A percentile compares a stretch with the other conserved stretches of the same genome.
These are phyloP conservation scores for Tillus elongatus DNA, from an alignment of 2,888 invertebrate species.

Conservation along the genomic window DNA sequence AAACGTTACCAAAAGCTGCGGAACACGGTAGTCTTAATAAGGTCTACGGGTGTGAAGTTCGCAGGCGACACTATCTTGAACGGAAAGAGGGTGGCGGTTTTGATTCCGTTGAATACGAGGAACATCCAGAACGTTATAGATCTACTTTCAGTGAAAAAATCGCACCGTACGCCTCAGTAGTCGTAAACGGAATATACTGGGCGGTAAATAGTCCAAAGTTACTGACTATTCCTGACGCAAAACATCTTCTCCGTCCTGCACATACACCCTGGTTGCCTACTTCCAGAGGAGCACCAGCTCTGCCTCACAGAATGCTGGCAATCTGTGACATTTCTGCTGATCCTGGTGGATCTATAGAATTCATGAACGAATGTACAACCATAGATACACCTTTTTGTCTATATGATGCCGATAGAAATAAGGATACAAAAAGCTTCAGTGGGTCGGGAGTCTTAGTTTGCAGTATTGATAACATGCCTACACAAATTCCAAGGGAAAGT, in stretches of 20 bases:
- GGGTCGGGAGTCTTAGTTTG: conserved; percentile 98
- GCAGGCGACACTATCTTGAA: conserved; percentile 87
- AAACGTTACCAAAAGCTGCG: conserved; percentile 89
- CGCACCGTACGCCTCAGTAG: conserved; percentile 93
- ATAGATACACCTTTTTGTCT: conserved; percentile 98
- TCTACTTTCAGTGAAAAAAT: conserved; percentile 95
- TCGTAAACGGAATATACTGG: conserved; percentile 99
- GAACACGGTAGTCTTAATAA: conserved; percentile 95
- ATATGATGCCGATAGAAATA: conserved; percentile 98
- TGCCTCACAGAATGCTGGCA: conserved; percentile 84
- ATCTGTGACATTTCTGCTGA: conserved; percentile 99
- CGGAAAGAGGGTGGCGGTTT: conserved; percentile 89
- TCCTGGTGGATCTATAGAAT: conserved; percentile 81
- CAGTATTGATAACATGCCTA: conserved; percentile 99
- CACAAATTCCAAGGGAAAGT: conserved; percentile 92
- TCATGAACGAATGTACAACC: conserved; percentile 99
- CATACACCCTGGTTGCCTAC: conserved; percentile 90
- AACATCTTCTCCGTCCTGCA: conserved; percentile 78
- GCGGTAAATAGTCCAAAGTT: conserved; percentile 93
- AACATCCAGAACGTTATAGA: conserved; percentile 86
- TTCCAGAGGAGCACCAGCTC: conserved; percentile 75
- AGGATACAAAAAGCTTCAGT: conserved; percentile 91
- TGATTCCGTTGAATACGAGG: conserved; percentile 78
- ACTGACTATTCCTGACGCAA: conserved; percentile 96
- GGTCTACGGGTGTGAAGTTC: conserved; percentile 92